Conservation (phyloP, 2,797 vertebrate genomes). For the Philypnodon macrostomus region DNA sequence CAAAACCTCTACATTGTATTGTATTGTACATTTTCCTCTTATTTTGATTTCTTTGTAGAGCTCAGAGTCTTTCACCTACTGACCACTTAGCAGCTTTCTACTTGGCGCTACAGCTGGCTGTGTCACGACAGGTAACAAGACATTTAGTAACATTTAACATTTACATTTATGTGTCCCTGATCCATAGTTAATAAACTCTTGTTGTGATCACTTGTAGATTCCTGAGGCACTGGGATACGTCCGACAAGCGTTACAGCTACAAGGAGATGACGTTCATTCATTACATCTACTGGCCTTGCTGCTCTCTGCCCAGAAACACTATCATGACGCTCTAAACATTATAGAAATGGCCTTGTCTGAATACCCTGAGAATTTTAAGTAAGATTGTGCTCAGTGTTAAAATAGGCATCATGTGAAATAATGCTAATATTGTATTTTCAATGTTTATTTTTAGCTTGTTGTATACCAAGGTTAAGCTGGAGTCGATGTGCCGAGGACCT, state of each 20-base stretch:
- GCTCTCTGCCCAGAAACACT: slow-evolving; percentile 95
- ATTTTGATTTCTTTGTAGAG: slow-evolving; percentile 70
- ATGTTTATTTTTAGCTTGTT: slow-evolving; percentile 45
- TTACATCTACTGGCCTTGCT: slow-evolving; percentile 94
- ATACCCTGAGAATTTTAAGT: slow-evolving; percentile 98
- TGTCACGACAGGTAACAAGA: slow-evolving; percentile 92
- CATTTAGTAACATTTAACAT: too few species aligned
- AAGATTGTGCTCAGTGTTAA: slow-evolving; percentile 47
- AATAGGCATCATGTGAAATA: slow-evolving; percentile 10
- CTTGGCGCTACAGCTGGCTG: slow-evolving; percentile 93
- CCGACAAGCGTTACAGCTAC: slow-evolving; percentile 92
- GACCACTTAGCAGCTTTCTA: slow-evolving; percentile 97
- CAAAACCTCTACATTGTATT: neutral
- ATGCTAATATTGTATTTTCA: neutral
- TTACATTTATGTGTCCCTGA: neutral
- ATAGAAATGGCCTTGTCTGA: slow-evolving; percentile 99
- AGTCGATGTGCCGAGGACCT: slow-evolving; percentile 89
- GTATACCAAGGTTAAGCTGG: slow-evolving; percentile 95
- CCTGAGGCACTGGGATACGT: slow-evolving; percentile 96
- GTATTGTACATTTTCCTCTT: neutral
- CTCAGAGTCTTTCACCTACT: slow-evolving; percentile 92
- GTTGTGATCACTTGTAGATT: slow-evolving; percentile 74
- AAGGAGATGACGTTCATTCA: slow-evolving; percentile 95
- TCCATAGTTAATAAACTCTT: slow-evolving; percentile 40
- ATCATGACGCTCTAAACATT: slow-evolving; percentile 94